Conservation (phyloP, 1,140 invertebrate genomes). For the Brachionus asplanchnoidis region DNA sequence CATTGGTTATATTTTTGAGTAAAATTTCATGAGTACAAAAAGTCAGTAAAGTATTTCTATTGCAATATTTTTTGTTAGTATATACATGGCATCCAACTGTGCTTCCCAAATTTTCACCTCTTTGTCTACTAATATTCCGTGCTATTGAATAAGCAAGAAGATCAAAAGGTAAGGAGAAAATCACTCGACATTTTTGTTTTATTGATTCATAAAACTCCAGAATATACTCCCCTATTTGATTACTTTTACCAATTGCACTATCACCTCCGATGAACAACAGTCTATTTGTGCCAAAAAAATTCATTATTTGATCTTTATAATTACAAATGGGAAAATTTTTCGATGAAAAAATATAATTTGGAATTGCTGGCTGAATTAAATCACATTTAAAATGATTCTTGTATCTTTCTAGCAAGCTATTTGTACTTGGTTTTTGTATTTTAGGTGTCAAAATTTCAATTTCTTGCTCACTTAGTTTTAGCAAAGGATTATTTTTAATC, state of each 20-base stretch:
- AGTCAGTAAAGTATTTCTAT: slow-evolving; percentile 76
- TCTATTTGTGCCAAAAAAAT: slow-evolving; percentile 74
- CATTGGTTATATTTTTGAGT: slow-evolving; percentile 74
- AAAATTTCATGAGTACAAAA: slow-evolving; percentile 81
- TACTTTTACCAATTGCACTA: slow-evolving; percentile 83
- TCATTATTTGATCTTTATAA: slow-evolving; percentile 60
- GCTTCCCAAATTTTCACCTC: slow-evolving; percentile 76
- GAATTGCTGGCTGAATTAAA: slow-evolving; percentile 38
- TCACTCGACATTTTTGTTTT: slow-evolving; percentile 71
- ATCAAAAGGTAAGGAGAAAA: slow-evolving; percentile 85
- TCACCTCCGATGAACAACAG: slow-evolving; percentile 76
- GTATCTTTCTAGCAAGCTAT: background rate
- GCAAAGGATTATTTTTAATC: background rate
- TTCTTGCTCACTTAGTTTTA: background rate
- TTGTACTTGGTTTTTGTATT: background rate
- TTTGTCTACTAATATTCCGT: slow-evolving; percentile 74
- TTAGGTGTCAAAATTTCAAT: background rate
- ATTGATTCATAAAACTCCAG: slow-evolving; percentile 60
- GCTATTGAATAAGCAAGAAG: slow-evolving; percentile 79
- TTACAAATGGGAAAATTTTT: slow-evolving; percentile 62
- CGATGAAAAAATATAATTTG: slow-evolving; percentile 60
- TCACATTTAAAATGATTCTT: background rate
- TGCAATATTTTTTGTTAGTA: background rate
- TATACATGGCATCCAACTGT: slow-evolving; percentile 78
- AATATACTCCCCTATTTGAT: slow-evolving; percentile 70